Base-by-base conservation (phyloP, 2,113 vertebrate genomes). In the Sinocyclocheilus rhinocerous region DNA sequence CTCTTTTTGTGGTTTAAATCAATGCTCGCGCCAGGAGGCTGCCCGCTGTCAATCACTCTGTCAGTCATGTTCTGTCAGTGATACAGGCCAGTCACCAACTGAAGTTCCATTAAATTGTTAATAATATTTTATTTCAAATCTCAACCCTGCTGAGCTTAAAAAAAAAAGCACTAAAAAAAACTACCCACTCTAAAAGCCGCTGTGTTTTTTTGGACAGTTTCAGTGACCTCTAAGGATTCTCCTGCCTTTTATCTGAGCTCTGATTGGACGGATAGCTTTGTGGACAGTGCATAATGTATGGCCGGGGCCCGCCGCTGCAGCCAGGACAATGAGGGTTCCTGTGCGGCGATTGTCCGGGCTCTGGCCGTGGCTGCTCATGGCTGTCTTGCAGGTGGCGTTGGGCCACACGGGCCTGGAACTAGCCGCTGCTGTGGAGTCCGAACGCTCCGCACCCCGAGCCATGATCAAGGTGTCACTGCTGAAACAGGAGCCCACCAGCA, bases 331-430 rank as follows among this genome's bases (percentile, higher is more conserved):
- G 98, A 99, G 95, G 95, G 95, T 96, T 95, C 95, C 95, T 94
- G 96, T 89, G 95, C 95, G 95, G 95, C 97, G 95, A 95, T 95
- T 96, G 97, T 96, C 96, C 96, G 95, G 96, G 95, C 97, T 97
- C 95, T 98, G 97, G 97, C 97, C 96, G 93, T 98, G 97, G 97
- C 97, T 99, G 94, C 96, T 98, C 91, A 96, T 97, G 96, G 96
- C 96, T 91, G 96, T 95, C 94, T 94, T 97, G 92, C 97, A 97
- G 95, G 95, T 96, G 91, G 96, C 94, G 91, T 95, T 97, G 81
- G 95, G 95, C 94, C 96, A 90, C 61, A 94, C 95, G 0, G 96
- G 96, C 94, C 95, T 95, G 94, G 97, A 77, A 52, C 87, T 95
- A 91, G 95, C 91, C 11, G 95, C 95, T 13, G 94, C 94, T 0